Conservation (phyloP, 1,140 invertebrate species). For the Rhynchophorus ferrugineus region DNA sequence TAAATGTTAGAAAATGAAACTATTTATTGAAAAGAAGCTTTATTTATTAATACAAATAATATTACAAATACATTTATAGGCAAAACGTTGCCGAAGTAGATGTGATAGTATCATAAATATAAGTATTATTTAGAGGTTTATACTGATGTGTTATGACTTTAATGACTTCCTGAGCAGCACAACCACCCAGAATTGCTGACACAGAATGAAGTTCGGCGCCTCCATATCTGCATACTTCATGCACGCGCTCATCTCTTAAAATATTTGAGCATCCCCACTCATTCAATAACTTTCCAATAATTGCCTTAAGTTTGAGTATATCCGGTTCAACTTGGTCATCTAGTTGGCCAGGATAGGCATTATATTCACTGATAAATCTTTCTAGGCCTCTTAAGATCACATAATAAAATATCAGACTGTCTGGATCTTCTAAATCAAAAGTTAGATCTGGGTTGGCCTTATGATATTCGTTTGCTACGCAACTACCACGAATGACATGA, state of each 20-base stretch:
- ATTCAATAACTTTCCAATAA: constrained; percentile 57
- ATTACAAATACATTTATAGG: too few relatives aligned
- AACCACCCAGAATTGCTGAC: constrained; percentile 88
- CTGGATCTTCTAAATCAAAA: constrained; percentile 60
- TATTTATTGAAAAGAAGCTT: too few relatives aligned
- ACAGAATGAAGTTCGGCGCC: constrained; percentile 91
- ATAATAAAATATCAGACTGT: constrained; percentile 85
- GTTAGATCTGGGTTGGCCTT: constrained; percentile 31
- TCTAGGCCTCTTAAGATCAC: constrained; percentile 86
- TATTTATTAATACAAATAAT: too few relatives aligned
- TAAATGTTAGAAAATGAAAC: too few relatives aligned
- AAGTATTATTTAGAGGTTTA: constrained; percentile 91
- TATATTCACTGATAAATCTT: constrained; percentile 80
- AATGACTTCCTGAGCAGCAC: constrained; percentile 92
- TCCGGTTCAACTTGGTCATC: constrained; percentile 60
- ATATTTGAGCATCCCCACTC: constrained; percentile 71
- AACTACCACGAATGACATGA: constrained; percentile 69
- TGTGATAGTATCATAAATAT: constrained; percentile 91
- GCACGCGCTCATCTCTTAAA: constrained; percentile 89
- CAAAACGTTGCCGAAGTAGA: constrained; percentile 71
- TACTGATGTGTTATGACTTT: constrained; percentile 97
- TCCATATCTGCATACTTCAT: constrained; percentile 92
- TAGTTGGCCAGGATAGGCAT: constrained; percentile 83
- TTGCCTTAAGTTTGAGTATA: constrained; percentile 35
- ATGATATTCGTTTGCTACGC: constrained; percentile 70